Evolutionary conservation across 2,113 vertebrate genomes (phyloP), one percentile per base, ranked within the genome.

Genomic region (Scomber colias): DNA sequence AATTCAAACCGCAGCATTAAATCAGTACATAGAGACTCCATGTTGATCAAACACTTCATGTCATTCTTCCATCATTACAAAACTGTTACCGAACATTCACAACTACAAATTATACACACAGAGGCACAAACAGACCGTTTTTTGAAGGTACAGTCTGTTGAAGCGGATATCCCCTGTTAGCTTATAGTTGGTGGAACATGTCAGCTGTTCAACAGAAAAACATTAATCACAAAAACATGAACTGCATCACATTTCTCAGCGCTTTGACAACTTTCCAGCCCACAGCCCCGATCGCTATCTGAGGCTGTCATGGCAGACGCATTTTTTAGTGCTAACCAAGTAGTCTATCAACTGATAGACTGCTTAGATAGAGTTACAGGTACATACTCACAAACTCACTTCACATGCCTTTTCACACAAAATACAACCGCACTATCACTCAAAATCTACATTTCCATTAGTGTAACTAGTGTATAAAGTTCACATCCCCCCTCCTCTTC

Each of bases 161-260:
- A 48, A n/a, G 13, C 0, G 77, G 86, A 79, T 75, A 0, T 59
- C 82, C 82, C 82, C 82, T 9, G 45, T 0, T 54, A 24, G 4
- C 17, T 74, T 10, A 46, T 10, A 17, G 4, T 5, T 61, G 66
- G 68, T 49, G 61, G 70, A 75, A 77, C 57, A 19, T 27, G 24
- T 27, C 24, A 27, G 24, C 24, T 27, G 24, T 27, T 27, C 24
- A 27, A 27, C 24, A 5, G 12, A 27, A 51, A 54, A 51, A 44
- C 24, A 4, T 40, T 40, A 49, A 0, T 16, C 10, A 3, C 2
- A 16, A 60, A 60, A 15, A 8, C 12, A 51, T 17, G 11, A 51
- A 69, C 27, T 71, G 40, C 19, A 71, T 65, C 10, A 40, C 45
- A 14, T 30, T 44, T 77, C 0, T 68, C 49, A 27, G 49, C 16